phyloP scores from a whole-genome alignment of 2,113 vertebrate genomes.

The Bujurquina vittata region DNA sequence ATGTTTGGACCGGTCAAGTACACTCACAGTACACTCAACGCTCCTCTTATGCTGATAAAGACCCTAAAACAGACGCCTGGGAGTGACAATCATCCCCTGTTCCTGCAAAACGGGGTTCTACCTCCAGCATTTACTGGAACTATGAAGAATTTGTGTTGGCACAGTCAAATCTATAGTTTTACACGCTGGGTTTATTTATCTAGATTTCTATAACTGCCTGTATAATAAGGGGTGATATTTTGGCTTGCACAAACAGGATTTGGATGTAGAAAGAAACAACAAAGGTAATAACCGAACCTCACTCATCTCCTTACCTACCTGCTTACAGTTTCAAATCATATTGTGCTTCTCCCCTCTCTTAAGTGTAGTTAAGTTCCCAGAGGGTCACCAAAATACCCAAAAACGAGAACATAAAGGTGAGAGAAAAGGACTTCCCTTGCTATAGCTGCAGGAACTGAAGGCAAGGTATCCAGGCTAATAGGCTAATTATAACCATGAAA shows the following conservation, averaged over 20 bases:
- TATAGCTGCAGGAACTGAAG: not conserved
- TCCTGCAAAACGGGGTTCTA: no score
- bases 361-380: not conserved
- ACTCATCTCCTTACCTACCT: rapidly evolving
- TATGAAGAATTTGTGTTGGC: not conserved
- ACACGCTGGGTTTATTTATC: not conserved
- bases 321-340: no score
- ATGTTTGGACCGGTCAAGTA: not conserved
- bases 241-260: not conserved
- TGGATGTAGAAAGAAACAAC: not conserved
- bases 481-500: conserved; percentile 42
- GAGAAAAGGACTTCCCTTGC: not conserved
- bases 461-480: conserved; percentile 21
- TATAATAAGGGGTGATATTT: rapidly evolving
- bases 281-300: not conserved
- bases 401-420: conserved; percentile 5
- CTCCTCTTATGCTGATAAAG: not conserved
- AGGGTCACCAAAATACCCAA: conserved; percentile 1
- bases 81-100: not conserved
- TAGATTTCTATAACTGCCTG: not conserved
- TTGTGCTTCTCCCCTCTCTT: not conserved
- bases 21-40: not conserved
- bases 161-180: not conserved
- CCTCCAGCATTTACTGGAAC: not conserved
- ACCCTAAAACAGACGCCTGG: not conserved